These are phyloP conservation scores for Pyrrhura leucotis DNA, from an alignment of 2,797 vertebrate genomes.

Conservation along the genomic window DNA sequence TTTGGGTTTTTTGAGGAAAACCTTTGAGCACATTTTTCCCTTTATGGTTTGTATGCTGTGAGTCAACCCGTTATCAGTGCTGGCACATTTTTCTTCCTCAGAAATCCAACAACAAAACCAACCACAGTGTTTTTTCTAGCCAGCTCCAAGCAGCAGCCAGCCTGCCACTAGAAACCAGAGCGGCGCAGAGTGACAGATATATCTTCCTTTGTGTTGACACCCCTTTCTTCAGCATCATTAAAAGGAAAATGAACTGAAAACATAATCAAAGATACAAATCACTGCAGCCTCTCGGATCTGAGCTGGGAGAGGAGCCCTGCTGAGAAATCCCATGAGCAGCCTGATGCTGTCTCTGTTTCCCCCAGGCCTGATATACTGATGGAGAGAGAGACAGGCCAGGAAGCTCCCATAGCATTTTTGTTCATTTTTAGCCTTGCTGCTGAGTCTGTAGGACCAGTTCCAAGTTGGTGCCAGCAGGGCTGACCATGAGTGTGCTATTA, in stretches of 20 bases:
- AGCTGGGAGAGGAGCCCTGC: not conserved
- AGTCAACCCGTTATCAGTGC: not conserved
- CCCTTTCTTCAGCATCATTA: conserved; percentile 40
- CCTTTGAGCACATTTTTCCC: not conserved
- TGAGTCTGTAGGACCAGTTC: not conserved
- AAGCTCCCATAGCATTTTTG: not conserved
- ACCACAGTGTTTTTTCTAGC: not conserved
- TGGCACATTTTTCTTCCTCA: not conserved
- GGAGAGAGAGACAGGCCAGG: not conserved
- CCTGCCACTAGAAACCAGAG: not conserved
- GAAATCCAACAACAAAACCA: not conserved
- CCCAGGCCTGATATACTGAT: not conserved
- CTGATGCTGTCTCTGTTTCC: not conserved
- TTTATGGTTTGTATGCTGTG: not conserved
- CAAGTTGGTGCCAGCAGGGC: not conserved
- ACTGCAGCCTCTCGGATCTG: not conserved
- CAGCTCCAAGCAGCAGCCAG: not conserved
- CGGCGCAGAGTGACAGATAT: not conserved
- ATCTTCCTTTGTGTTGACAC: conserved; percentile 6
- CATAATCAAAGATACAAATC: conserved; percentile 37
- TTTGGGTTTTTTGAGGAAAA: not conserved
- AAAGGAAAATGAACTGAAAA: conserved; percentile 37
- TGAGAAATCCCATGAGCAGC: not conserved
- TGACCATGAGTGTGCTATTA: rapidly evolving
- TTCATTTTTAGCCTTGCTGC: not conserved